Evolutionary conservation across 2,888 invertebrate genomes (phyloP), one percentile per base, ranked within the genome.

Genomic region (Himalopsyche tibetana): DNA sequence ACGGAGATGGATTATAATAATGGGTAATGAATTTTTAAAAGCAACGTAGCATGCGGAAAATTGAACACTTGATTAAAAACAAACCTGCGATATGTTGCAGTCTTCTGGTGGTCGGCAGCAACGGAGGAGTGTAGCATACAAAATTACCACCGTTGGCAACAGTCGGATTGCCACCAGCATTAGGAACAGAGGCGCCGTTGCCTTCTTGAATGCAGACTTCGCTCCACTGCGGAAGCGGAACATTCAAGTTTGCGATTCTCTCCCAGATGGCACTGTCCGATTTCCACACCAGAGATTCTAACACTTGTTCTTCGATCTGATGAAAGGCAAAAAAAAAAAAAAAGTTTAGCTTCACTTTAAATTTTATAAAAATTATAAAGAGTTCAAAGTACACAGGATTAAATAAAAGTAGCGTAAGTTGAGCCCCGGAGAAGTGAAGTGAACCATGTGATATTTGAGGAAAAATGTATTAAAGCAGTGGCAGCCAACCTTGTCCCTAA

Each of bases 211-310:
- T 87, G 51, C 95, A 95, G 5, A 96, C 97, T 89, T 96, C 96
- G 89, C 95, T 95, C 91, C 95, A 97, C n/a, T 95, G 94, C 0
- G 97, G 97, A 80, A 97, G 94, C n/a, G 94, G 93, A 74, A 93
- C 92, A 3, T 93, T 93, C 40, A 93, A 93, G 74, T 92, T 92
- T 88, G 92, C 92, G 82, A 98, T 95, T 45, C 95, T 95, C 80
- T 95, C 94, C 99, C 99, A 99, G 51, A 99, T 91, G 0, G 97
- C 96, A 89, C 99, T 99, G 86, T 95, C 95, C 15, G 94, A 94
- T 87, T 95, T 94, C 99, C 99, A 99, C 4, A 97, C 98, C 88
- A 98, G 91, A 9, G 96, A 96, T 90, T 99, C 99, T 84, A 99
- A 92, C 84, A 99, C 97, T 90, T 96, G 96, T 92, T 99, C 99